phyloP scores from a whole-genome alignment of 2,888 invertebrate species.

The Leptopilina drosophilae region DNA sequence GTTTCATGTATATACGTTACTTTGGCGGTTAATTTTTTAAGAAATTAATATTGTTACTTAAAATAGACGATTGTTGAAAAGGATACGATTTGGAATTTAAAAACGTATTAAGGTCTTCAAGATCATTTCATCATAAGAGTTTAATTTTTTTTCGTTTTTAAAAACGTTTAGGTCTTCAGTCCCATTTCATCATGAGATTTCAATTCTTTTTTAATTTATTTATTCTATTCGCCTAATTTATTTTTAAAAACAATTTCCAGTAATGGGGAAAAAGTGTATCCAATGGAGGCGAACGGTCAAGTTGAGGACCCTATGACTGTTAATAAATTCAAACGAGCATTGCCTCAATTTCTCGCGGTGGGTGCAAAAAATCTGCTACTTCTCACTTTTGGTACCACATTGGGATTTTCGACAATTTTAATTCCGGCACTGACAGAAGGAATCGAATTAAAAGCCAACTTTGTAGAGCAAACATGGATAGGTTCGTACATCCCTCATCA shows the following conservation, averaged over 20 bases:
- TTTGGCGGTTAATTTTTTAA: too few species aligned
- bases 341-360: conserved; percentile 88
- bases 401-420: conserved; percentile 89
- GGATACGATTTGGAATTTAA: too few species aligned
- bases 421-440: conserved; percentile 83
- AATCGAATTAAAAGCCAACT: conserved; percentile 69
- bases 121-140: too few species aligned
- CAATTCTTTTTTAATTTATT: too few species aligned
- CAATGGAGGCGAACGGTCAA: conserved; percentile 58
- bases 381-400: conserved; percentile 87
- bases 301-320: conserved; percentile 51
- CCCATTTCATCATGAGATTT: too few species aligned
- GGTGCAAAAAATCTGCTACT: conserved; percentile 88
- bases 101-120: too few species aligned
- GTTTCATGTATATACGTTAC: too few species aligned
- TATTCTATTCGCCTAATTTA: too few species aligned
- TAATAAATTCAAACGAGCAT: conserved; percentile 76
- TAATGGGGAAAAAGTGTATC: conserved; percentile 50
- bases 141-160: too few species aligned
- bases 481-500: conserved; percentile 60
- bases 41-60: too few species aligned
- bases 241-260: conserved; percentile 38
- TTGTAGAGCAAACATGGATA: conserved; percentile 73
- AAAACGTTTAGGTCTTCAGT: too few species aligned
- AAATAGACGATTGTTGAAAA: too few species aligned